Evolutionary conservation across 2,113 vertebrate genomes (phyloP).

Genomic region (Myiagra hebetior): DNA sequence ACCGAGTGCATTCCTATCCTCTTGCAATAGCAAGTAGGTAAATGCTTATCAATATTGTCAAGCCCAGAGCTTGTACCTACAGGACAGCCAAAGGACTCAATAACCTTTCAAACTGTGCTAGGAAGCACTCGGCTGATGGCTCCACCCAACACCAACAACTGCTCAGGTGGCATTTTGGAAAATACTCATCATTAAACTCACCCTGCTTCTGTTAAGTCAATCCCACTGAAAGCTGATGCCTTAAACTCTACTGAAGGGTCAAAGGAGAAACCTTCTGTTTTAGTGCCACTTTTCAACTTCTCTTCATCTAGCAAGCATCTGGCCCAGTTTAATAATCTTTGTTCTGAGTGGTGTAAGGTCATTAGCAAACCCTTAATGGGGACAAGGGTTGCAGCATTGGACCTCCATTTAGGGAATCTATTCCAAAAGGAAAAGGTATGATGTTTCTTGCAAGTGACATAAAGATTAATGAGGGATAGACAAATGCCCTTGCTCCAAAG

Average conservation of each 20-base stretch:
- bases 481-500: constrained; percentile 63
- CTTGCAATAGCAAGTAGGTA: background rate
- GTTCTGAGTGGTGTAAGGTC: background rate
- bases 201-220: background rate
- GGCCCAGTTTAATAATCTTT: background rate
- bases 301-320: background rate
- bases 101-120: background rate
- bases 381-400: background rate
- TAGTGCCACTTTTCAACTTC: background rate
- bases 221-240: background rate
- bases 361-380: constrained; percentile 11
- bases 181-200: background rate
- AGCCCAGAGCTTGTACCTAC: background rate
- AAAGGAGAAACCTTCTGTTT: background rate
- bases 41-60: background rate
- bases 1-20: background rate
- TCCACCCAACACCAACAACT: background rate
- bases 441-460: constrained; percentile 43
- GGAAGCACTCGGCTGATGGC: background rate
- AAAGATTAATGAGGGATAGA: constrained; percentile 56
- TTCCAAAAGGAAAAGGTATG: constrained; percentile 18
- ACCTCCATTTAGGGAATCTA: constrained; percentile 9
- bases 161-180: background rate
- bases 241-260: background rate
- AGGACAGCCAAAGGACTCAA: background rate